Conservation (phyloP, 92 coral and sea anemone genomes). For the Umimayanthus chanpuru region DNA sequence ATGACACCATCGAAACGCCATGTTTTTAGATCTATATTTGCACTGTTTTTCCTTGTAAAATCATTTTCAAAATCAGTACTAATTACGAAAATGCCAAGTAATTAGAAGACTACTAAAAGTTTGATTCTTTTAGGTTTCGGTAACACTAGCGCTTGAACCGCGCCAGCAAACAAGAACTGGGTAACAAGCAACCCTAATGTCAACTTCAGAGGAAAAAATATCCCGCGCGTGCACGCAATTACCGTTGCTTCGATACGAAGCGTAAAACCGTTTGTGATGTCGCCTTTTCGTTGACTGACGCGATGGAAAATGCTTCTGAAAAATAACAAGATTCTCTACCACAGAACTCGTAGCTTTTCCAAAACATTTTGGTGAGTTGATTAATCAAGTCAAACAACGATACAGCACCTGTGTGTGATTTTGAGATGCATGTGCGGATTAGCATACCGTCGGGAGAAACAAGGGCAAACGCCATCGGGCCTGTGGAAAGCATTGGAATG, state of each 20-base stretch:
- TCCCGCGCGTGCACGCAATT: background rate
- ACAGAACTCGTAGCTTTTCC: background rate
- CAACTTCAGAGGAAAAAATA: too few species aligned
- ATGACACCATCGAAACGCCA: too few species aligned
- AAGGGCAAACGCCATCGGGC: background rate
- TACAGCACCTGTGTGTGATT: background rate
- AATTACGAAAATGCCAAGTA: too few species aligned
- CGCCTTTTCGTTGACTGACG: background rate
- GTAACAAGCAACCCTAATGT: too few species aligned
- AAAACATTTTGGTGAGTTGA: background rate
- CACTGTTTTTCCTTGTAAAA: too few species aligned
- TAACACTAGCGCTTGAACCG: too few species aligned
- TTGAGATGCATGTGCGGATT: constrained; percentile 19
- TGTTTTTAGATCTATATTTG: too few species aligned
- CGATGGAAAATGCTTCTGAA: too few species aligned
- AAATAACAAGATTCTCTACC: background rate
- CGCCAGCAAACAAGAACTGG: too few species aligned
- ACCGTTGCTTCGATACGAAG: constrained; percentile 1
- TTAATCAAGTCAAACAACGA: background rate
- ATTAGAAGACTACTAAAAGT: too few species aligned
- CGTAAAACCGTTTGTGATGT: background rate
- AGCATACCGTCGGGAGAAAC: background rate
- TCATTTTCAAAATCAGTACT: too few species aligned
- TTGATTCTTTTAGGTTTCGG: too few species aligned
- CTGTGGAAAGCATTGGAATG: background rate